phyloP scores from a whole-genome alignment of 2,113 vertebrate genomes.

The Seriola quinqueradiata region DNA sequence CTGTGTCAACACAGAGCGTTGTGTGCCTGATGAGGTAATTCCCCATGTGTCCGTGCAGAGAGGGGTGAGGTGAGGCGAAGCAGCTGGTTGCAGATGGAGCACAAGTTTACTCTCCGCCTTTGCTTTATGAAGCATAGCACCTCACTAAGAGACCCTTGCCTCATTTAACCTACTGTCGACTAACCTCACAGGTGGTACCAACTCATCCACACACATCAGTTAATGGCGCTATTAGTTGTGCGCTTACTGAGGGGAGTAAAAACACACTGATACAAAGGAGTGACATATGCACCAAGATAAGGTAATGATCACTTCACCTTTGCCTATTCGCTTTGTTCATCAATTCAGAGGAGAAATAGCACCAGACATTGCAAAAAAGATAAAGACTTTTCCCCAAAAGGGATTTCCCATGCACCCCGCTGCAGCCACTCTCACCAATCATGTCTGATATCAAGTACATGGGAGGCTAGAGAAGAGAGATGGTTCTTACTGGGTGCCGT shows the following conservation, averaged over 20 bases:
- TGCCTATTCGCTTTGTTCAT: constrained; percentile 54
- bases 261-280: constrained; percentile 15
- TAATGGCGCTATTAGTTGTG: constrained; percentile 45
- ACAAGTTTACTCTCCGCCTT: constrained; percentile 56
- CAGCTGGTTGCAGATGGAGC: constrained; percentile 71
- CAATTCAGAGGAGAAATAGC: constrained; percentile 49
- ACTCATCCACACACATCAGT: constrained; percentile 48
- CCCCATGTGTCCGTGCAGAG: constrained; percentile 51
- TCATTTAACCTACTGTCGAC: constrained; percentile 57
- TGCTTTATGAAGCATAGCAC: constrained; percentile 59
- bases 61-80: constrained; percentile 53
- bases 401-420: constrained; percentile 56
- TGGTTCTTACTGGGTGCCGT: constrained; percentile 22
- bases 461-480: constrained; percentile 53
- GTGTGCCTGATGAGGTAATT: constrained; percentile 66
- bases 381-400: constrained; percentile 39
- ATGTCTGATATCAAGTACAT: constrained; percentile 49
- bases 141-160: constrained; percentile 46
- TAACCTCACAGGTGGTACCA: constrained; percentile 27
- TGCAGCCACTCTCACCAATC: constrained; percentile 64
- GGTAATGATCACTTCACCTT: constrained; percentile 67
- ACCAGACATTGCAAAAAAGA: constrained; percentile 50
- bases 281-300: constrained; percentile 47
- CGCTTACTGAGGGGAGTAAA: constrained; percentile 5
- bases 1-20: constrained; percentile 62